Evolutionary conservation across 2,797 vertebrate genomes (phyloP).

Genomic region (Acanthurus leucopareius): DNA sequence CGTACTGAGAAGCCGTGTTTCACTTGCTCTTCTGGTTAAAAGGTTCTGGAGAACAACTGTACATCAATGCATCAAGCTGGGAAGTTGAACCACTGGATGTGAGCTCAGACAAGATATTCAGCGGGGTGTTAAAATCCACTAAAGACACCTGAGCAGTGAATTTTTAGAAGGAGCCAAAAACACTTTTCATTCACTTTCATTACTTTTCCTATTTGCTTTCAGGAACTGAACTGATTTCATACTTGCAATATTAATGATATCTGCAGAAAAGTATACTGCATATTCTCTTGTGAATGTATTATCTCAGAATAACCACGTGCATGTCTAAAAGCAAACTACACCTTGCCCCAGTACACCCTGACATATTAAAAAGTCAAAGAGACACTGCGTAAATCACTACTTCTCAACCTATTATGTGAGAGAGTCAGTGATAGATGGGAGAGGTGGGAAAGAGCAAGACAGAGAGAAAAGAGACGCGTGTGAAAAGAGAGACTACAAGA

Average conservation of each 20-base stretch:
- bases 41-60: neutral
- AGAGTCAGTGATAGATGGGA: constrained; percentile 26
- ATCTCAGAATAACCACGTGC: neutral
- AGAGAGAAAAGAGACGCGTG: constrained; percentile 18
- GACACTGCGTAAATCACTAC: constrained; percentile 20
- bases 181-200: neutral
- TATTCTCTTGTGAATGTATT: neutral
- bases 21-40: neutral
- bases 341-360: constrained; percentile 15
- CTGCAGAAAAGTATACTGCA: neutral
- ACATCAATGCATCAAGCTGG: constrained; percentile 4
- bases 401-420: constrained; percentile 23
- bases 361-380: constrained; percentile 50
- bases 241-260: constrained; percentile 13
- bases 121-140: neutral
- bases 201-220: neutral
- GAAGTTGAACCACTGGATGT: neutral
- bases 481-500: constrained; percentile 29
- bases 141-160: neutral
- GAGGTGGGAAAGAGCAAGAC: constrained; percentile 24
- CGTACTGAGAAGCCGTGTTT: neutral
- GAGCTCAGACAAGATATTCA: neutral
- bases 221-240: neutral
- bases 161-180: neutral
- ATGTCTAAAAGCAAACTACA: constrained; percentile 22